A percentile compares a stretch with the other conserved stretches of the same genome.
Conservation (phyloP, 2,888 invertebrate genomes). For the Diarsia brunnea region DNA sequence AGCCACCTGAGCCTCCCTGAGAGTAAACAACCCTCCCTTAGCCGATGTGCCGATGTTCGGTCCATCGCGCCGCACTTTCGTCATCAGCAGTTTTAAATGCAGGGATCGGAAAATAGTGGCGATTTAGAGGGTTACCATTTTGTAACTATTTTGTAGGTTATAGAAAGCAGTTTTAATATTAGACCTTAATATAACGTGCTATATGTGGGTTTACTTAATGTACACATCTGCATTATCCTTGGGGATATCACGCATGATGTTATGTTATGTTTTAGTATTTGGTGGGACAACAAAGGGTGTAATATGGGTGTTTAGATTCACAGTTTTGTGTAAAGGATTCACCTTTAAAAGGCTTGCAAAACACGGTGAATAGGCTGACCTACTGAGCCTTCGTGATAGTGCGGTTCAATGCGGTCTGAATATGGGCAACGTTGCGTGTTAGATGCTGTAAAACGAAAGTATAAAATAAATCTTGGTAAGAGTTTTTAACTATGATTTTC, state of each 20-base stretch:
- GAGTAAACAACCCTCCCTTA: slow-evolving; percentile 65
- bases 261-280: neutral
- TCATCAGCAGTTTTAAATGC: slow-evolving; percentile 62
- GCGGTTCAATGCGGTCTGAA: slow-evolving; percentile 4
- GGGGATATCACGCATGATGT: neutral
- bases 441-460: neutral
- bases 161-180: slow-evolving; percentile 10
- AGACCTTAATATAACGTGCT: neutral
- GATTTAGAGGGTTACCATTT: slow-evolving; percentile 4
- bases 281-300: neutral
- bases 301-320: slow-evolving; percentile 27
- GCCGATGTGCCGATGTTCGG: slow-evolving; percentile 52
- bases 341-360: neutral
- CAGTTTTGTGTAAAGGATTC: neutral
- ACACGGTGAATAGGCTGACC: slow-evolving; percentile 9
- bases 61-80: slow-evolving; percentile 39
- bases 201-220: neutral
- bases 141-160: slow-evolving; percentile 28
- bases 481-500: neutral
- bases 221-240: neutral
- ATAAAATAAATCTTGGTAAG: neutral
- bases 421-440: neutral
- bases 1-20: slow-evolving; percentile 78
- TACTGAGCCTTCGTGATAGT: slow-evolving; percentile 2
- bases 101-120: slow-evolving; percentile 12